Evolutionary conservation across 2,888 invertebrate genomes (phyloP).

Genomic region (Embidobia sp.): DNA sequence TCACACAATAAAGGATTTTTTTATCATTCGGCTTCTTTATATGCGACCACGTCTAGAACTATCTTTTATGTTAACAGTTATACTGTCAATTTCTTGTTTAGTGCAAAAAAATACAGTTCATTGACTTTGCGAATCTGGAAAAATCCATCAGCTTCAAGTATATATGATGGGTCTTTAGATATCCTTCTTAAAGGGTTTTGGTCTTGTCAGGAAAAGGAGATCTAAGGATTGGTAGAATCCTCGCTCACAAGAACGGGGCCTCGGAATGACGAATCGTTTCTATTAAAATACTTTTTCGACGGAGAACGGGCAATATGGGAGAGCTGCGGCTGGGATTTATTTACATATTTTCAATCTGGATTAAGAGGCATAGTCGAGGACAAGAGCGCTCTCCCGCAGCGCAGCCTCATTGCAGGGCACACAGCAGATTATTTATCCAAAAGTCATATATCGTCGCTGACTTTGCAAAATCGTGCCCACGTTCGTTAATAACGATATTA

Average conservation of each 20-base stretch:
- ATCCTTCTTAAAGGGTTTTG: conserved; percentile 61
- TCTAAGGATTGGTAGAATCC: conserved; percentile 66
- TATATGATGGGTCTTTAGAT: conserved; percentile 45
- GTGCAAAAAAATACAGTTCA: conserved; percentile 46
- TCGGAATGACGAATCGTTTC: conserved; percentile 79
- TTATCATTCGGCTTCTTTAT: too few species aligned
- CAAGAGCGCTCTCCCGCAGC: conserved; percentile 65
- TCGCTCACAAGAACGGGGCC: conserved; percentile 65
- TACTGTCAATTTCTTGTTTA: conserved; percentile 4
- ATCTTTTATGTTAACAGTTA: too few species aligned
- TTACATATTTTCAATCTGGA: conserved; percentile 82
- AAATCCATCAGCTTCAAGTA: conserved; percentile 56
- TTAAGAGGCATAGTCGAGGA: conserved; percentile 78
- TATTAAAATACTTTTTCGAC: conserved; percentile 82
- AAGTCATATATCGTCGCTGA: conserved; percentile 63
- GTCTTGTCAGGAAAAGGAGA: conserved; percentile 53
- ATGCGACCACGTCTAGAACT: too few species aligned
- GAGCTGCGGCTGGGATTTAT: conserved; percentile 78
- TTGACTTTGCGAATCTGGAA: conserved; percentile 50
- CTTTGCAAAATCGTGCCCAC: conserved; percentile 57
- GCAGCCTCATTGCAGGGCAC: conserved; percentile 53
- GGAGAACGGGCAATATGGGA: conserved; percentile 77
- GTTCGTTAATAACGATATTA: conserved; percentile 63
- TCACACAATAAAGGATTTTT: too few species aligned
- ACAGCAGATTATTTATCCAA: conserved; percentile 57